Percentiles rank a stretch among this genome's conserved stretches.
phyloP scores from a whole-genome alignment of 2,113 vertebrate genomes.

The Picathartes gymnocephalus region DNA sequence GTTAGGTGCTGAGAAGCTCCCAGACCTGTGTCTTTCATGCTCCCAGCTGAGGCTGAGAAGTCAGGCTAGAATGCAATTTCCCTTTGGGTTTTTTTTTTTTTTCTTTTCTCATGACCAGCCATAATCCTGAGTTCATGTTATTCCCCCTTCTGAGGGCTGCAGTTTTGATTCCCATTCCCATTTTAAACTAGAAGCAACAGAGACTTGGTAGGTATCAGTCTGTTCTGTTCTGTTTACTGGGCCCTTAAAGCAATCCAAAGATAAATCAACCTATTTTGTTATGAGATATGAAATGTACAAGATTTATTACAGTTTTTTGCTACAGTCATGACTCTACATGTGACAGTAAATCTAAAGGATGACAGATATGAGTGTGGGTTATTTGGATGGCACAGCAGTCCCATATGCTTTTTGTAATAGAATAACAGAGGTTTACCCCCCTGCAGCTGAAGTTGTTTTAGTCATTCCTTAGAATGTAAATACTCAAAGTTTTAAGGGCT shows the following conservation, averaged over 20 bases:
- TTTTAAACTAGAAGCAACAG: neutral
- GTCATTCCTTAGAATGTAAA: neutral
- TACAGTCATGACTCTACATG: neutral
- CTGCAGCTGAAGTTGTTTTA: neutral
- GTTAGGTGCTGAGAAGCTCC: neutral
- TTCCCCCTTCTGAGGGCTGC: neutral
- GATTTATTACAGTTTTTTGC: neutral
- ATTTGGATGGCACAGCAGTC: neutral
- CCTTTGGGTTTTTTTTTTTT: fast-evolving
- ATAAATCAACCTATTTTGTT: neutral
- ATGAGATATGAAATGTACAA: neutral
- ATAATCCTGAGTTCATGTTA: neutral
- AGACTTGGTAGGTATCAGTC: neutral
- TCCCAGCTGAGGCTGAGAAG: neutral
- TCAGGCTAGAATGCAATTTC: neutral
- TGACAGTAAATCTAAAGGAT: neutral
- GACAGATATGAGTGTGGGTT: neutral
- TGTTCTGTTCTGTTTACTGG: neutral
- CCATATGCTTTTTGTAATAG: neutral
- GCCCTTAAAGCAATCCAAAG: neutral
- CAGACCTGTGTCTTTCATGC: neutral
- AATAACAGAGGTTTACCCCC: neutral
- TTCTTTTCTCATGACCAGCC: neutral
- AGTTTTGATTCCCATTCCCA: neutral
- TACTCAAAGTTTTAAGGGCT: neutral